Percentiles rank a stretch among this genome's conserved stretches.
Conservation (phyloP, 64 coral and sea anemone species). For the Exaiptasia diaphana region DNA sequence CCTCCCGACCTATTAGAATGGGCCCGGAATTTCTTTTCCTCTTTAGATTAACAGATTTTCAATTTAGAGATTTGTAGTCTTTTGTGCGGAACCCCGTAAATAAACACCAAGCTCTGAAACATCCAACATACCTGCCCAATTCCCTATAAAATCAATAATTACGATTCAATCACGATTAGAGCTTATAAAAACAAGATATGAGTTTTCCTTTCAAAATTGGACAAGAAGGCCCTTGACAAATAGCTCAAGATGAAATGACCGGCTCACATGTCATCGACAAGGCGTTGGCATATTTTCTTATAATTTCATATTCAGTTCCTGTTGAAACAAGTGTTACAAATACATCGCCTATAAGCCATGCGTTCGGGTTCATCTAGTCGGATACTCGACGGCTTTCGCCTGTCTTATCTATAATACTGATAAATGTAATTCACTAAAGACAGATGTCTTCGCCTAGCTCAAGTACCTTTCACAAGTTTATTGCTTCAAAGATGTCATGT, state of each 20-base stretch:
- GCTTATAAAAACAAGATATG: too few relatives aligned
- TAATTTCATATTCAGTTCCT: slow-evolving; percentile 4
- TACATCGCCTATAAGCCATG: neutral
- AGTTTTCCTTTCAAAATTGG: too few relatives aligned
- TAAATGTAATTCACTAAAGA: slow-evolving; percentile 1
- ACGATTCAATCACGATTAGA: too few relatives aligned
- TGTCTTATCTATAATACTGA: slow-evolving; percentile 15
- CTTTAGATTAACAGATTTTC: neutral
- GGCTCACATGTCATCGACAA: neutral
- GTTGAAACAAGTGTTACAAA: neutral
- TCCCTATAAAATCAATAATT: too few relatives aligned
- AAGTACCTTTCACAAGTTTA: slow-evolving; percentile 20
- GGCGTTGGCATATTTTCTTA: slow-evolving; percentile 11
- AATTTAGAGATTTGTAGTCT: neutral
- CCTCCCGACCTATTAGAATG: neutral
- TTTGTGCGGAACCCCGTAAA: too few relatives aligned
- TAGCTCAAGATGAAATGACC: too few relatives aligned
- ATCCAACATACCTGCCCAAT: too few relatives aligned
- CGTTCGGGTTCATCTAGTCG: neutral
- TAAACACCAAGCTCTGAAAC: too few relatives aligned
- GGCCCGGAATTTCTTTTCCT: neutral
- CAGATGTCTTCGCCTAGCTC: slow-evolving; percentile 7
- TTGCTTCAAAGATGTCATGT: slow-evolving; percentile 19
- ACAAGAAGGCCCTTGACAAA: neutral
- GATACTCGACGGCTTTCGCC: slow-evolving; percentile 2